Evolutionary conservation across 2,888 invertebrate genomes (phyloP).

Genomic region (Microdon myrmicae): DNA sequence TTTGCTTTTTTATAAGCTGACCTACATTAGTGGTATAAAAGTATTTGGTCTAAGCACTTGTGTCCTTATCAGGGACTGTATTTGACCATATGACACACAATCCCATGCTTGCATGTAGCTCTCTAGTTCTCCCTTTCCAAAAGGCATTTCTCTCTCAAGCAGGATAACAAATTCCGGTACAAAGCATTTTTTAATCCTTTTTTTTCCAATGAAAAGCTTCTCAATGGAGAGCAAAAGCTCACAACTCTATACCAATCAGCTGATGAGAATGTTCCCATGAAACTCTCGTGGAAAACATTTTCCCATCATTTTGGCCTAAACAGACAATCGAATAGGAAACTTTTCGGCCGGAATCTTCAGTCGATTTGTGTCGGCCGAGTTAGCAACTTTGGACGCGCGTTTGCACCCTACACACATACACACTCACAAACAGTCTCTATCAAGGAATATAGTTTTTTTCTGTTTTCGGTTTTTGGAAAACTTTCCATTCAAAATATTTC

Average conservation of each 20-base stretch:
- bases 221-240: constrained; percentile 2
- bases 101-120: too few relatives aligned
- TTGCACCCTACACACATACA: constrained; percentile 13
- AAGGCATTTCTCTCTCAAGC: too few relatives aligned
- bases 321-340: constrained; percentile 23
- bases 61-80: too few relatives aligned
- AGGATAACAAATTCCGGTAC: too few relatives aligned
- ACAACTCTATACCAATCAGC: not conserved
- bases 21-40: too few relatives aligned
- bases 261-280: constrained; percentile 9
- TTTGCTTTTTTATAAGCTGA: too few relatives aligned
- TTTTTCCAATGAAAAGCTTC: constrained; percentile 1
- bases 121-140: too few relatives aligned
- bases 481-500: not conserved
- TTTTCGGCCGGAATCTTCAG: constrained; percentile 55
- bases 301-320: not conserved
- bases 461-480: constrained; percentile 2
- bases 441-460: constrained; percentile 6
- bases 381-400: constrained; percentile 51
- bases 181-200: too few relatives aligned
- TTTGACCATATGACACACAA: too few relatives aligned
- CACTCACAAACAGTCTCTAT: constrained; percentile 34
- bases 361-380: constrained; percentile 67
- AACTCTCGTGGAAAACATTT: constrained; percentile 4
- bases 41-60: too few relatives aligned